phyloP scores from a whole-genome alignment of 2,888 invertebrate genomes.

The Polylopha cassiicola region DNA sequence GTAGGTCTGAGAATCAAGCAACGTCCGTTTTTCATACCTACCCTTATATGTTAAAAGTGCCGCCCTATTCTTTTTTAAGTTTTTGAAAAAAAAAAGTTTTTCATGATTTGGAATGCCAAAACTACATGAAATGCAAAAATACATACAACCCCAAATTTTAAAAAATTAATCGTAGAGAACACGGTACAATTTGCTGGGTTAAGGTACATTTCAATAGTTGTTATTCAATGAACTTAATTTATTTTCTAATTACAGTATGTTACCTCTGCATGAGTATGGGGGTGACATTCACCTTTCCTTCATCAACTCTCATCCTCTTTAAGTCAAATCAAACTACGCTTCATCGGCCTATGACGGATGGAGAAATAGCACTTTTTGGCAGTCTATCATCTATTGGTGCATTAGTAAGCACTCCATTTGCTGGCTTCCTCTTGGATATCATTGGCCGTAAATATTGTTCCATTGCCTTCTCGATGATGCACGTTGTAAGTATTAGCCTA shows the following conservation, averaged over 20 bases:
- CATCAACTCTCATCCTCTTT: conserved; percentile 49
- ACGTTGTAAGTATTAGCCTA: conserved; percentile 40
- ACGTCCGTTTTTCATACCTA: too few relatives aligned
- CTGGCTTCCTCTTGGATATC: conserved; percentile 38
- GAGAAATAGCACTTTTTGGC: conserved; percentile 47
- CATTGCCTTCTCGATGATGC: conserved; percentile 33
- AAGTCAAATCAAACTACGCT: conserved; percentile 48
- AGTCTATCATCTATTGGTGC: conserved; percentile 51
- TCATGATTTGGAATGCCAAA: too few relatives aligned
- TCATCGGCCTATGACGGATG: conserved; percentile 46
- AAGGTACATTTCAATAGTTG: too few relatives aligned
- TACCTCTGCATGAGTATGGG: conserved; percentile 47
- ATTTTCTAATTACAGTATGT: conserved; percentile 39
- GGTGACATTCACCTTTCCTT: conserved; percentile 53
- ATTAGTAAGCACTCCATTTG: conserved; percentile 41
- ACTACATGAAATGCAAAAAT: too few relatives aligned
- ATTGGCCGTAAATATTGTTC: conserved; percentile 47
- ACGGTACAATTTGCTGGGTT: too few relatives aligned
- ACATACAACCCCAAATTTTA: too few relatives aligned
- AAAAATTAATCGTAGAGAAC: too few relatives aligned
- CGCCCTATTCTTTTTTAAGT: too few relatives aligned
- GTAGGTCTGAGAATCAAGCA: too few relatives aligned
- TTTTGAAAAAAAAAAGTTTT: too few relatives aligned
- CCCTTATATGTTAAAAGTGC: too few relatives aligned
- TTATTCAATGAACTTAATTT: conserved; percentile 13